Base-by-base conservation (phyloP, 2,113 vertebrate genomes). In the Rutilus rutilus region DNA sequence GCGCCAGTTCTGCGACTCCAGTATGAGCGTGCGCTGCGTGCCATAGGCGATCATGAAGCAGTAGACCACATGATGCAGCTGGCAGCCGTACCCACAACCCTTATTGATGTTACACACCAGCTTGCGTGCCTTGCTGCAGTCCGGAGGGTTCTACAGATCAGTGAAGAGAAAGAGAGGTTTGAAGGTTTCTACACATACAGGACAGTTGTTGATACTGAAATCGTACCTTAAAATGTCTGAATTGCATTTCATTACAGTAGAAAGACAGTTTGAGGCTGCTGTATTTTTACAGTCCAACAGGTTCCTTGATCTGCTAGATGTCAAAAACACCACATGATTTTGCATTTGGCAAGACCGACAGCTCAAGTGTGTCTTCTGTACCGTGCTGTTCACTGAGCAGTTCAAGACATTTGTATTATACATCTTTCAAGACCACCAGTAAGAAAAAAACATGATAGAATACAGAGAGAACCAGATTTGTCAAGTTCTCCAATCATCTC, bases 21-120 rank as follows among this genome's bases (percentile, higher is more conserved):
- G 88, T 88, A 97, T 96, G 17, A 97, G 95, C 0, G 96, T 97
- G 73, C 97, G 90, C 90, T 94, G 94, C 0, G 97, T 97, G 87
- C 97, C 97, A 42, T 96, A 97, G 0, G 97, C 97, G 21, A 97
- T 97, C 96, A 97, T 97, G 92, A 97, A 97, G 92, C 96, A 97
- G 84, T 97, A 97, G 76, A 97, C 96, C 36, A 97, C 96, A 2
- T 97, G 97, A 92, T 97, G 97, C n/a, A 97, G 95, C 47, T 97
- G 97, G 91, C 97, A 97, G 54, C 97, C 97, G 39, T 97, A 97
- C 85, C 97, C 97, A 91, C 97, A 97, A 87, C 97, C 97, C 89
- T 97, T 97, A 94, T 97, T 97, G 91, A 97, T 97, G 90, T 97
- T 97, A 71, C 97, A 97, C 50, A 97, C 96, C 0, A 97, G 92